Base-by-base conservation (phyloP, 2,113 vertebrate species). In the Vulpes ferrilata region DNA sequence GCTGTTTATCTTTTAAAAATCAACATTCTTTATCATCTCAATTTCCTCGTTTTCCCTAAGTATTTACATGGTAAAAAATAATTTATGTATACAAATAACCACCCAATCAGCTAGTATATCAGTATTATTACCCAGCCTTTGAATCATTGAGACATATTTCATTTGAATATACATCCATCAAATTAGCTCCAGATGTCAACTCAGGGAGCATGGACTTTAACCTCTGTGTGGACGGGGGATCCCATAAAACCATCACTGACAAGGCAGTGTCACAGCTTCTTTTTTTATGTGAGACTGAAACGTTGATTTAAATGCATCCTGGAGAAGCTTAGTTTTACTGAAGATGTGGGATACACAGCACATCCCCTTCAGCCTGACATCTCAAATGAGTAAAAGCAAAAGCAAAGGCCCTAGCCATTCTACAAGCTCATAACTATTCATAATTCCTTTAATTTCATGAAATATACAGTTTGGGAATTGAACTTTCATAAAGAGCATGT, bases 151-250 rank as follows among this genome's bases (percentile, higher is more conserved):
- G 94, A 92, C 94, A 81, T 57, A 90, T 84, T 93, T 93, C 84
- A 93, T 95, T 78, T 90, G 95, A 95, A 97, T 53, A 74, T 9
- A 5, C 94, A 97, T 97, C 97, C 96, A 97, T 96, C 97, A 96
- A 96, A 97, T 90, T 91, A 97, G 92, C 88, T 97, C 87, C 48
- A 2, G 71, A 60, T 73, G 92, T 88, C 97, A 96, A 90, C 62
- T 48, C 79, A 86, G 84, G 87, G 87, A 96, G 95, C 79, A 76
- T 94, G 82, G 80, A 94, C 53, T 78, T 87, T 81, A 67, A 81
- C 93, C 82, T 84, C 83, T 74, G 23, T 73, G 16, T 11, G 89
- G 48, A 94, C 43, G 60, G 82, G 79, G 83, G 64, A 76, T 92
- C 84, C 89, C 59, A 95, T 81, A 88, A 96, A 96, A 95, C 59